Conservation (phyloP, 2,888 invertebrate genomes). For the Eristalinus sepulchralis region DNA sequence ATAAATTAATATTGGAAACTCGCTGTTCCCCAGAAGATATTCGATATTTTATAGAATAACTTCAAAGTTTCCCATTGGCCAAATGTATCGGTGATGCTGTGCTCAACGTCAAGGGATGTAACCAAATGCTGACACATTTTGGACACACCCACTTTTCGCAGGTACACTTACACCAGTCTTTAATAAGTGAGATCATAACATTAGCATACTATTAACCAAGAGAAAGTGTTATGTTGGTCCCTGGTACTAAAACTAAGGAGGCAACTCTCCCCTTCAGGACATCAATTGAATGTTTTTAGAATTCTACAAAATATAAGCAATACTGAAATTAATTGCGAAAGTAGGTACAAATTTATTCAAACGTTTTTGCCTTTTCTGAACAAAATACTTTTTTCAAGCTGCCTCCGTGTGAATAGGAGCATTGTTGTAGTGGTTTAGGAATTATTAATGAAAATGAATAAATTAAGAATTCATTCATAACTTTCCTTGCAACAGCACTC, state of each 20-base stretch:
- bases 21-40: not conserved
- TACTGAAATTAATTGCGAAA: too few relatives aligned
- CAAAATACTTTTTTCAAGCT: not conserved
- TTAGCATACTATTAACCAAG: slow-evolving; percentile 33
- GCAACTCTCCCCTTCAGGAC: too few relatives aligned
- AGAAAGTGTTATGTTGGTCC: slow-evolving; percentile 38
- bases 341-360: too few relatives aligned
- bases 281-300: too few relatives aligned
- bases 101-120: slow-evolving; percentile 40
- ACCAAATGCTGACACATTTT: slow-evolving; percentile 46
- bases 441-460: not conserved
- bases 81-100: slow-evolving; percentile 15
- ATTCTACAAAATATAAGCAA: too few relatives aligned
- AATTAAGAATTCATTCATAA: not conserved
- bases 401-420: not conserved
- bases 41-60: slow-evolving; percentile 23
- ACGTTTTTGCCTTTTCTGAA: too few relatives aligned
- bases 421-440: not conserved
- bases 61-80: slow-evolving; percentile 55
- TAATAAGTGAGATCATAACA: slow-evolving; percentile 40
- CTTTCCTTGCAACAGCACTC: not conserved
- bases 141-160: slow-evolving; percentile 65
- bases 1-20: not conserved
- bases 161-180: slow-evolving; percentile 24
- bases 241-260: not conserved